Percentiles rank a stretch among this genome's conserved stretches.
phyloP scores from a whole-genome alignment of 2,113 vertebrate species.

The Empidonax traillii region DNA sequence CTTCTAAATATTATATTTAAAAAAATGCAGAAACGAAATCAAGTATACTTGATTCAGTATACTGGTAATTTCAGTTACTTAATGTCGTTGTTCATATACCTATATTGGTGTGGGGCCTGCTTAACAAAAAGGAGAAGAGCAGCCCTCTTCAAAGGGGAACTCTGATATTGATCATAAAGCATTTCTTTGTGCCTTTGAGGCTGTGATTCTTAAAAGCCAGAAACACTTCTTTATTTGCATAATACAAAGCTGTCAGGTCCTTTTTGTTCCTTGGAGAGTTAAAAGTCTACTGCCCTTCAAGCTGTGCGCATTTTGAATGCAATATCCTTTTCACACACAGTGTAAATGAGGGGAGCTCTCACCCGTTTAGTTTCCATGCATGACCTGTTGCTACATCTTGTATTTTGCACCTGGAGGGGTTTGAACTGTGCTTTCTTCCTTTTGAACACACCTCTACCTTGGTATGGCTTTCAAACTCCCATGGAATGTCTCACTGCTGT shows the following conservation, averaged over 20 bases:
- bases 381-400: neutral
- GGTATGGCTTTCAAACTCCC: neutral
- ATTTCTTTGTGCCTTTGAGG: neutral
- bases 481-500: neutral
- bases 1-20: neutral
- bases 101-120: neutral
- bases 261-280: neutral
- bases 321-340: neutral
- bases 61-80: neutral
- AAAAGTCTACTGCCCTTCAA: neutral
- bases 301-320: neutral
- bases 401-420: neutral
- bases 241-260: neutral
- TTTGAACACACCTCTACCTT: neutral
- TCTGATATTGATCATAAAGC: neutral
- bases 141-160: neutral
- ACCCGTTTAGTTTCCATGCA: neutral
- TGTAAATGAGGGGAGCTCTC: neutral
- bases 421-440: neutral
- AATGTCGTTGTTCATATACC: neutral
- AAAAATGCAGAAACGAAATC: neutral
- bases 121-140: neutral
- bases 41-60: neutral
- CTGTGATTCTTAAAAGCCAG: neutral
- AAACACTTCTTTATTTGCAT: neutral